Conservation (phyloP, 2,888 invertebrate species). For the Venustoraphidia nigricollis region DNA sequence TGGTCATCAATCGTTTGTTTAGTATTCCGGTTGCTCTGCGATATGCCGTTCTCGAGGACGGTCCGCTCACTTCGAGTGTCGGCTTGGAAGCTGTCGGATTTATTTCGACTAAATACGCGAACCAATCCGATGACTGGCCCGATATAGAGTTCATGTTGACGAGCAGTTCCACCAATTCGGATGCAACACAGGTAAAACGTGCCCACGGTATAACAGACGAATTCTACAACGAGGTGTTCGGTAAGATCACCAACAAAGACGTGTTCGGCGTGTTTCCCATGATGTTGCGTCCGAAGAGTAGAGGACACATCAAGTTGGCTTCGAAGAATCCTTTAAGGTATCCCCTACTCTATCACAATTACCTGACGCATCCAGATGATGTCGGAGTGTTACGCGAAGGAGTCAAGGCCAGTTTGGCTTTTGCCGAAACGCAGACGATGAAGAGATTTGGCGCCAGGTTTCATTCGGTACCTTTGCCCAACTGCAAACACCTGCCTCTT, state of each 20-base stretch:
- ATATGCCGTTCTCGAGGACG: conserved; percentile 74
- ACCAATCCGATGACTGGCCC: conserved; percentile 76
- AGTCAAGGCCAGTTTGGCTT: conserved; percentile 68
- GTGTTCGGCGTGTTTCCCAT: conserved; percentile 74
- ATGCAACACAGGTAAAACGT: conserved; percentile 54
- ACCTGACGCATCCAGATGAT: conserved; percentile 75
- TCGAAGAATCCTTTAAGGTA: conserved; percentile 58
- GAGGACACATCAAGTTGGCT: conserved; percentile 61
- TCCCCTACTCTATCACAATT: conserved; percentile 83
- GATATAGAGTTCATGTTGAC: conserved; percentile 86
- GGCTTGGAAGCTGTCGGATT: conserved; percentile 81
- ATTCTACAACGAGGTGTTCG: conserved; percentile 62
- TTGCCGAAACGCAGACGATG: conserved; percentile 64
- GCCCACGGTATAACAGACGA: conserved; percentile 72
- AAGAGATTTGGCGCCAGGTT: conserved; percentile 64
- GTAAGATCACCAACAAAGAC: conserved; percentile 55
- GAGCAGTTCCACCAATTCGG: conserved; percentile 65
- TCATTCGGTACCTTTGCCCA: conserved; percentile 58
- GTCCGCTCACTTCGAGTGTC: conserved; percentile 72
- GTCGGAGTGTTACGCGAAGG: conserved; percentile 71
- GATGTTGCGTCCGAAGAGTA: conserved; percentile 78
- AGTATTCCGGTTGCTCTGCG: conserved; percentile 69
- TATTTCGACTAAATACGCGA: conserved; percentile 77
- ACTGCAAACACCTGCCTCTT: conserved; percentile 61
- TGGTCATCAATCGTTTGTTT: conserved; percentile 66